Evolutionary conservation across 1,140 invertebrate genomes (phyloP).

Genomic region (Hylaeus volcanicus): DNA sequence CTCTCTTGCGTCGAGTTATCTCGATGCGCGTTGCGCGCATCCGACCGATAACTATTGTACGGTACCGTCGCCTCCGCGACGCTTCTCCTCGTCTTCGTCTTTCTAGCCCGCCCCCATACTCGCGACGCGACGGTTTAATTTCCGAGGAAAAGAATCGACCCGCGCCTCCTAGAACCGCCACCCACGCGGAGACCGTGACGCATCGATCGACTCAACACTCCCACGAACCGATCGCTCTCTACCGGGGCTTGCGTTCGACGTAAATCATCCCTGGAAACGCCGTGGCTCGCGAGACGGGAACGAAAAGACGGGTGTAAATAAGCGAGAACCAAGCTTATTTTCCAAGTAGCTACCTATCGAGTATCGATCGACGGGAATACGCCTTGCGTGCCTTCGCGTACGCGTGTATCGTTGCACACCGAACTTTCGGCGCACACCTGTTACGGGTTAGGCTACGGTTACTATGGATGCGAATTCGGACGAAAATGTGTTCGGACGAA

Average conservation of each 20-base stretch:
- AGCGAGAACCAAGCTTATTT: conserved; percentile 10
- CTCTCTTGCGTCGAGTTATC: conserved; percentile 11
- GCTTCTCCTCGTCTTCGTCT: neutral
- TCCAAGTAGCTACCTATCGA: neutral
- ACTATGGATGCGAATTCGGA: no score
- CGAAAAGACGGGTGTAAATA: conserved; percentile 13
- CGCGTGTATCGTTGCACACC: no score
- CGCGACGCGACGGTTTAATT: conserved; percentile 14
- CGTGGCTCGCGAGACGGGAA: neutral
- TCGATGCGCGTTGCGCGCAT: conserved; percentile 4
- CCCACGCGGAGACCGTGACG: conserved; percentile 10
- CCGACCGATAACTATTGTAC: conserved; percentile 39
- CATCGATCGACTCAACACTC: conserved; percentile 8
- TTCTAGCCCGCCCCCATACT: neutral
- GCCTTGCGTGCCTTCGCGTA: no score
- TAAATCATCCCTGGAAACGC: conserved; percentile 22
- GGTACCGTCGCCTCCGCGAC: conserved; percentile 4
- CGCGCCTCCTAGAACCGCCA: conserved; percentile 21
- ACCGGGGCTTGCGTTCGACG: neutral
- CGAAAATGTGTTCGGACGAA: no score
- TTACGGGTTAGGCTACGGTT: no score
- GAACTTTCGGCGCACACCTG: no score
- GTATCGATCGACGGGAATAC: no score
- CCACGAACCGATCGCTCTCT: neutral
- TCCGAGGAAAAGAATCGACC: conserved; percentile 39